Conservation (phyloP, 1,140 invertebrate species). For the Cyrtorhinus lividipennis region DNA sequence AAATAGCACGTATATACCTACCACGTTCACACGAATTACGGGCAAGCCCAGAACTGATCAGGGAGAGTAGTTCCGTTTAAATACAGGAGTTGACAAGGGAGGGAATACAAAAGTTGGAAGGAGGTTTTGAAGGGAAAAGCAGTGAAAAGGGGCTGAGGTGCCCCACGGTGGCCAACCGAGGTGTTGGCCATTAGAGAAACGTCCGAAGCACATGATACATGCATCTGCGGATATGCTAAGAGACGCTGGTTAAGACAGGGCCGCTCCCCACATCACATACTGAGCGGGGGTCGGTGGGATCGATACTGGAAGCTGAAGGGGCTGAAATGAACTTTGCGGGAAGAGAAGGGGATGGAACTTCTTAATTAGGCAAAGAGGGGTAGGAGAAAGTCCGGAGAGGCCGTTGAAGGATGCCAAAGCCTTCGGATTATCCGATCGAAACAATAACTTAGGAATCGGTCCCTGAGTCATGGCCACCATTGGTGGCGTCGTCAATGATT, state of each 20-base stretch:
- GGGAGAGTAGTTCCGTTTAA: too few relatives aligned
- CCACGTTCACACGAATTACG: too few relatives aligned
- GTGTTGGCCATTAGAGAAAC: not conserved
- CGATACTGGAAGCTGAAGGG: not conserved
- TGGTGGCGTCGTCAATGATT: too few relatives aligned
- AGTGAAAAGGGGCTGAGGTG: not conserved
- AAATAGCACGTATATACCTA: too few relatives aligned
- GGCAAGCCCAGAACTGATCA: too few relatives aligned
- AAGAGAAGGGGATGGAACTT: not conserved
- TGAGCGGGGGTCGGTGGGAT: not conserved
- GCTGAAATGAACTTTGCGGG: constrained; percentile 7
- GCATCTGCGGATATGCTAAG: not conserved
- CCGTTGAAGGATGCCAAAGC: not conserved
- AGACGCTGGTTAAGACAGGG: constrained; percentile 1
- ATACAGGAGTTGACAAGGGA: too few relatives aligned
- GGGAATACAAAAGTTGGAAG: too few relatives aligned
- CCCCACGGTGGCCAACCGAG: not conserved
- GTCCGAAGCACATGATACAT: constrained; percentile 1
- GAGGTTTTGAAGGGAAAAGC: not conserved
- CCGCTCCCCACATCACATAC: not conserved
- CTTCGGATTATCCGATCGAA: not conserved
- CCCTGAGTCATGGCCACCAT: too few relatives aligned
- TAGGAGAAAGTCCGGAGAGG: not conserved
- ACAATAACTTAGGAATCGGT: too few relatives aligned
- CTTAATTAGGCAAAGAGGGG: not conserved